Conservation (phyloP, 1,140 invertebrate genomes). For the Procambarus virginalis region DNA sequence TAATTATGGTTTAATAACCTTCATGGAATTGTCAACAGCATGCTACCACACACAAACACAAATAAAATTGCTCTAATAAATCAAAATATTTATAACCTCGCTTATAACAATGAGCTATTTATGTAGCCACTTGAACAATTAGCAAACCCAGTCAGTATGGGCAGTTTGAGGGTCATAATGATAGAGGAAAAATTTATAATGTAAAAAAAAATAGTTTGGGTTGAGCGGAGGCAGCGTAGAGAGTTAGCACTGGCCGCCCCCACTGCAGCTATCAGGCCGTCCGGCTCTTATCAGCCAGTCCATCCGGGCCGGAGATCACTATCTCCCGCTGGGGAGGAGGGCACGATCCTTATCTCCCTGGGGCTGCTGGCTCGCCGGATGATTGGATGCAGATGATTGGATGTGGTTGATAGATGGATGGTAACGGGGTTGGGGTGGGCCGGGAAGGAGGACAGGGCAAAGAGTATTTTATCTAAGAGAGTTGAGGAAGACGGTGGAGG, state of each 20-base stretch:
- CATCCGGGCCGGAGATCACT: constrained; percentile 42
- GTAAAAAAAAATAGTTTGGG: no score
- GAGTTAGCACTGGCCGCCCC: not conserved
- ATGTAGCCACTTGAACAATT: no score
- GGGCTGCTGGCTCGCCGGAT: constrained; percentile 16
- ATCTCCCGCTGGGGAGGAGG: constrained; percentile 23
- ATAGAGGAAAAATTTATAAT: no score
- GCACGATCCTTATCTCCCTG: constrained; percentile 15
- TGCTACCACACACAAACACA: no score
- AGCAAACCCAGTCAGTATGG: no score
- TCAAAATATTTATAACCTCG: no score
- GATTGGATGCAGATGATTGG: not conserved
- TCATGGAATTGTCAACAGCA: no score
- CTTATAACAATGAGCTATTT: no score
- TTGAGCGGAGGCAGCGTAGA: no score
- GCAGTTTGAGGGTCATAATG: no score
- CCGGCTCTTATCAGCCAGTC: constrained; percentile 35
- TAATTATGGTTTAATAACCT: no score
- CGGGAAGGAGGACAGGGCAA: not conserved
- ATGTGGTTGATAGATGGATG: not conserved
- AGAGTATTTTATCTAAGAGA: not conserved
- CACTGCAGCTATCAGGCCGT: not conserved
- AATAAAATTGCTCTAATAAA: no score
- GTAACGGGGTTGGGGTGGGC: not conserved
- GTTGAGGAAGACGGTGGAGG: not conserved